Evolutionary conservation across 2,888 invertebrate species (phyloP).

Genomic region (Ectropis crepuscularia): DNA sequence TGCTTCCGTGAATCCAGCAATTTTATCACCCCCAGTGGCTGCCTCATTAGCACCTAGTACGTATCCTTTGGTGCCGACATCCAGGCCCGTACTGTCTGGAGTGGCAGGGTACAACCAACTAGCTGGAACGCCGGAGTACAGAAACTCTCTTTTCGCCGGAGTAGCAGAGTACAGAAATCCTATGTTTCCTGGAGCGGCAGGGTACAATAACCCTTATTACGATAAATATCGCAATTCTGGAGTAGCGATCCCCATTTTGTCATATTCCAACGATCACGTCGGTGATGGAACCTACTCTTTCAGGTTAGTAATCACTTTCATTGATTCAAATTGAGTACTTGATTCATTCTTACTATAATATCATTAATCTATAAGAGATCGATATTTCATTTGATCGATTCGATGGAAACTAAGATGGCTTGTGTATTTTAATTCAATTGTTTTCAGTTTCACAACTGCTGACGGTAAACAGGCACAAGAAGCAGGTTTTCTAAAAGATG

Average conservation of each 20-base stretch:
- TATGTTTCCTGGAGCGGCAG: slow-evolving; percentile 45
- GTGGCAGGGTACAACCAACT: slow-evolving; percentile 39
- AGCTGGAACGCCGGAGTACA: slow-evolving; percentile 41
- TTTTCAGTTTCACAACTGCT: slow-evolving; percentile 88
- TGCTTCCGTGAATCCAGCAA: slow-evolving; percentile 41
- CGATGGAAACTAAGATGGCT: too few relatives aligned
- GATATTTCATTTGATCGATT: too few relatives aligned
- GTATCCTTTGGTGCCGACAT: slow-evolving; percentile 41
- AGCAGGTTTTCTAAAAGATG: slow-evolving; percentile 89
- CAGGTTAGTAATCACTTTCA: slow-evolving; percentile 56
- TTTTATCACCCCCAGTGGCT: slow-evolving; percentile 31
- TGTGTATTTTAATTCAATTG: not conserved
- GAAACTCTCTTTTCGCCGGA: slow-evolving; percentile 4
- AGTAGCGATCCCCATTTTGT: slow-evolving; percentile 78
- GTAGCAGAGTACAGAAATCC: slow-evolving; percentile 50
- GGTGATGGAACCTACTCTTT: slow-evolving; percentile 86
- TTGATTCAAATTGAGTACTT: not conserved
- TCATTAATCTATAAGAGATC: too few relatives aligned
- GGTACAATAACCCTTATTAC: slow-evolving; percentile 60
- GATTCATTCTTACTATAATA: too few relatives aligned
- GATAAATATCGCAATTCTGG: slow-evolving; percentile 51
- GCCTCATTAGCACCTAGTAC: slow-evolving; percentile 6
- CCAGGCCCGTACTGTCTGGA: slow-evolving; percentile 39
- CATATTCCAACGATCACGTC: slow-evolving; percentile 82
- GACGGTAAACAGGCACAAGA: slow-evolving; percentile 93